Evolutionary conservation across 2,797 vertebrate species (phyloP).

Genomic region (Periparus ater): DNA sequence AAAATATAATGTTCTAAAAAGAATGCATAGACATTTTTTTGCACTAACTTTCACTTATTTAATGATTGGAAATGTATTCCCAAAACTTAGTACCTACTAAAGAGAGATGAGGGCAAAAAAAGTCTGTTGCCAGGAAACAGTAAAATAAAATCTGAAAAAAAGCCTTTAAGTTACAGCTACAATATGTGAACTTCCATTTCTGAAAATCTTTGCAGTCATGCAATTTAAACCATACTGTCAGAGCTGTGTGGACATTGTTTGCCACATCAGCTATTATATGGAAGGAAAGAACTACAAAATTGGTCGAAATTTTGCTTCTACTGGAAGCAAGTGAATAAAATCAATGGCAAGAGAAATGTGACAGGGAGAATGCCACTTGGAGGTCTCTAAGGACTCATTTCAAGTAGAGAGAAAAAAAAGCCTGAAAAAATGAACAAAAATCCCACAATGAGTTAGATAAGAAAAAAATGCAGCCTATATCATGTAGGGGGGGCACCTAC

Average conservation of each 20-base stretch:
- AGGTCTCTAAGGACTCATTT: not conserved
- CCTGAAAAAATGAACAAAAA: not conserved
- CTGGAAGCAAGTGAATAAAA: not conserved
- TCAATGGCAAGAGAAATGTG: not conserved
- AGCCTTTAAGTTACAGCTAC: not conserved
- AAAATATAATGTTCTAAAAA: not conserved
- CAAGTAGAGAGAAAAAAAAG: not conserved
- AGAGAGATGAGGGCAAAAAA: not conserved
- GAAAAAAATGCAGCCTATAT: not conserved
- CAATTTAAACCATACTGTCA: not conserved
- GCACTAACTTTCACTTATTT: not conserved
- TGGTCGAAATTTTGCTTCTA: not conserved
- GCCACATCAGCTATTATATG: not conserved
- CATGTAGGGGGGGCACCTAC: not conserved
- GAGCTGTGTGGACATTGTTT: not conserved
- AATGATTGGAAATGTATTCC: not conserved
- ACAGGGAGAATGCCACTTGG: not conserved
- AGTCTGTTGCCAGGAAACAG: conserved; percentile 1
- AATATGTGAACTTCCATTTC: not conserved
- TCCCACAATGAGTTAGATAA: not conserved
- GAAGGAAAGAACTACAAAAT: not conserved
- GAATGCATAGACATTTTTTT: not conserved
- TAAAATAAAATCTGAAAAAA: conserved; percentile 22
- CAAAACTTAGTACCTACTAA: not conserved
- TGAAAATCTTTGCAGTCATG: not conserved